Evolutionary conservation across 2,888 invertebrate genomes (phyloP).

Genomic region (Apodemia mormo): DNA sequence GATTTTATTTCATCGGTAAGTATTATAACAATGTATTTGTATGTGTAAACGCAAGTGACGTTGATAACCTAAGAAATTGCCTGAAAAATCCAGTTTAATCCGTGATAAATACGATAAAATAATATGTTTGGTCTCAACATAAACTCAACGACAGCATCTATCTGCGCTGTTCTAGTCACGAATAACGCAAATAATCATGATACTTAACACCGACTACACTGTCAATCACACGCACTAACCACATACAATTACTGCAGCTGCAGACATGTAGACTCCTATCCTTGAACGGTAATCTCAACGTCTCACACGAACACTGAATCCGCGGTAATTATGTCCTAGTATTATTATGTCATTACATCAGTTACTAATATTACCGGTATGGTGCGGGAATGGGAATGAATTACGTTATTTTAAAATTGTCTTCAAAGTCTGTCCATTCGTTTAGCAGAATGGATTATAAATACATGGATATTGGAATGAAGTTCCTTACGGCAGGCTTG

Average conservation of each 20-base stretch:
- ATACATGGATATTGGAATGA: no score
- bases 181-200: constrained; percentile 36
- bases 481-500: no score
- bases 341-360: constrained; percentile 27
- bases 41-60: no score
- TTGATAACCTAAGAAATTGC: no score
- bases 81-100: no score
- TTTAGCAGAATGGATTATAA: no score
- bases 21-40: no score
- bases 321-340: constrained; percentile 33
- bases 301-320: constrained; percentile 31
- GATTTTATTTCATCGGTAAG: no score
- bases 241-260: constrained; percentile 40
- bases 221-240: constrained; percentile 42
- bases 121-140: no score
- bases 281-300: constrained; percentile 33
- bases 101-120: no score
- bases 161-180: constrained; percentile 41
- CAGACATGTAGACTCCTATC: constrained; percentile 35
- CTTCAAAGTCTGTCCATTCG: no score
- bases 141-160: constrained; percentile 38
- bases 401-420: background rate
- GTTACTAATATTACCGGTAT: constrained; percentile 6
- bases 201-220: constrained; percentile 42
- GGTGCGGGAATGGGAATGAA: background rate